These are phyloP conservation scores for Cydia fagiglandana DNA, from an alignment of 1,140 invertebrate species.

Conservation along the genomic window DNA sequence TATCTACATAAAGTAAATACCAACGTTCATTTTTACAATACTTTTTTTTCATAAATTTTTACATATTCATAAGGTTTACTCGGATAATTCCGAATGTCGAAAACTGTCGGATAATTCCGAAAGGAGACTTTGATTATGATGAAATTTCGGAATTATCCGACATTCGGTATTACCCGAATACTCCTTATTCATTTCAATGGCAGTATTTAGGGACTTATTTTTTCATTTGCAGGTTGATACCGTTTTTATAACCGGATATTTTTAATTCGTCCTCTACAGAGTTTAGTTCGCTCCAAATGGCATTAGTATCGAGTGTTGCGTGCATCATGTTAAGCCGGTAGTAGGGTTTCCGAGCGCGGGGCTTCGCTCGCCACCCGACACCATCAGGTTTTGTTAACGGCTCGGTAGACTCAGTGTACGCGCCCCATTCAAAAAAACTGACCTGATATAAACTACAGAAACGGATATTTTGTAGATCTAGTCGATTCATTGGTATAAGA, in stretches of 20 bases:
- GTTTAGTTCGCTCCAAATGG: conserved; percentile 24
- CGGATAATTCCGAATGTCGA: too few species aligned
- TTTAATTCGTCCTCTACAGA: not conserved
- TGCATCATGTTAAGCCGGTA: conserved; percentile 53
- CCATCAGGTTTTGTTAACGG: conserved; percentile 49
- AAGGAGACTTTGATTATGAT: too few species aligned
- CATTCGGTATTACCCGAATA: too few species aligned
- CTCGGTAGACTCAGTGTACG: conserved; percentile 9
- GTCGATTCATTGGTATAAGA: not conserved
- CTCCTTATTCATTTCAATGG: too few species aligned
- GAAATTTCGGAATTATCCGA: too few species aligned
- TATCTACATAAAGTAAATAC: too few species aligned
- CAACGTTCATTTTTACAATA: too few species aligned
- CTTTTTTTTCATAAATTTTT: too few species aligned
- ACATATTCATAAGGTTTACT: too few species aligned
- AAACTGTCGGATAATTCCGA: too few species aligned
- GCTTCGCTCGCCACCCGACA: conserved; percentile 69
- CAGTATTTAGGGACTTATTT: too few species aligned
- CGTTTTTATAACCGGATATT: conserved; percentile 37
- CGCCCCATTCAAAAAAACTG: not conserved
- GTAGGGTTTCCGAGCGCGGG: conserved; percentile 65
- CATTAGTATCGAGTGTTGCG: conserved; percentile 45
- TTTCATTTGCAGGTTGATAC: too few species aligned
- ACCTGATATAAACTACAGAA: not conserved
- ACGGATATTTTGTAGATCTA: not conserved